Conservation (phyloP, 2,797 vertebrate species). For the Brotogeris chrysoptera region DNA sequence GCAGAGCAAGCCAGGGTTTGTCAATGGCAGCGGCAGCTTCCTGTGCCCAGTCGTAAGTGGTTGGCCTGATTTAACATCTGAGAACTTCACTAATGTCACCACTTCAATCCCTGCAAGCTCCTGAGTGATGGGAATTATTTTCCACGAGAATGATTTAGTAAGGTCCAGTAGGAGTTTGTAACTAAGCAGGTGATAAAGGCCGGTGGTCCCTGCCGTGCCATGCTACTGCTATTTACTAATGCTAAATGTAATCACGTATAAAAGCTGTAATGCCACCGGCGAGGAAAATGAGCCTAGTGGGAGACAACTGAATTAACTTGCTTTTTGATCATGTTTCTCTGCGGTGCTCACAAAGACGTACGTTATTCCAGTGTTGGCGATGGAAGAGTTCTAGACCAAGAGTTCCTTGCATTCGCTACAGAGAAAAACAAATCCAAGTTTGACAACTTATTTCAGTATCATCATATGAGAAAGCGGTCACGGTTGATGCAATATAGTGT, state of each 20-base stretch:
- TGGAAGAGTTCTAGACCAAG: neutral
- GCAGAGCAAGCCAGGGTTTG: rapidly evolving
- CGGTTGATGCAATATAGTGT: neutral
- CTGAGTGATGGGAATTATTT: neutral
- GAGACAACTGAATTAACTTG: neutral
- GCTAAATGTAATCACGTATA: conserved; percentile 9
- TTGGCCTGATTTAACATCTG: neutral
- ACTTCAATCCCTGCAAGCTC: neutral
- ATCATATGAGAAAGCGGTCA: neutral
- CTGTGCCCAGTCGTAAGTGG: rapidly evolving
- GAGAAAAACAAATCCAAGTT: neutral
- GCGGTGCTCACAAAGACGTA: neutral
- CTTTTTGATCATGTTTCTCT: neutral
- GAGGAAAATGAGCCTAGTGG: conserved; percentile 8
- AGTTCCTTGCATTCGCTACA: neutral
- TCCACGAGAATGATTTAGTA: neutral
- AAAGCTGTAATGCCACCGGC: neutral
- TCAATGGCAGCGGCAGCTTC: neutral
- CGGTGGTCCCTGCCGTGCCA: neutral
- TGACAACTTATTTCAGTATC: neutral
- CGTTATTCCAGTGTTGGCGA: neutral
- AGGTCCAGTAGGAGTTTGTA: neutral
- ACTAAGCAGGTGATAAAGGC: neutral
- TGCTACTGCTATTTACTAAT: neutral
- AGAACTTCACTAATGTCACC: neutral